phyloP scores from a whole-genome alignment of 2,888 invertebrate species.

The Suillia variegata region DNA sequence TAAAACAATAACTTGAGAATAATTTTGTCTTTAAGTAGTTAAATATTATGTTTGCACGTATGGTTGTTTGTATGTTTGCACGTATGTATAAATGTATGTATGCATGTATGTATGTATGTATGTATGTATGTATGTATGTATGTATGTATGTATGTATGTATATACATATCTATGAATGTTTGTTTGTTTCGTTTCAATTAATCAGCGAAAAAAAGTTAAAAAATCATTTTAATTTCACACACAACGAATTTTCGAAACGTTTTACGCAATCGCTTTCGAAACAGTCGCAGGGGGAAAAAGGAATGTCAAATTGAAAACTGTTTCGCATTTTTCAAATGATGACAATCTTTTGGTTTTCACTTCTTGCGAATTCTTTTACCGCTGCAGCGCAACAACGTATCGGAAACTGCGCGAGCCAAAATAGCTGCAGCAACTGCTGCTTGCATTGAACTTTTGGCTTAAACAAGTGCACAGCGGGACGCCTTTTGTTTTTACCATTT shows the following conservation, averaged over 20 bases:
- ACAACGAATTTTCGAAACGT: not conserved
- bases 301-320: conserved; percentile 34
- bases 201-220: too few species aligned
- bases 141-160: too few species aligned
- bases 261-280: not conserved
- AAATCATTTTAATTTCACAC: not conserved
- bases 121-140: not conserved
- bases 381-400: not conserved
- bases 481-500: conserved; percentile 21
- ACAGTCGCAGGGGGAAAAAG: conserved; percentile 19
- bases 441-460: conserved; percentile 37
- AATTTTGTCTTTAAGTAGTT: too few species aligned
- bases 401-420: conserved; percentile 6
- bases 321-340: conserved; percentile 44
- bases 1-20: too few species aligned
- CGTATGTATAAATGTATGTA: too few species aligned
- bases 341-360: conserved; percentile 59
- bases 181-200: too few species aligned
- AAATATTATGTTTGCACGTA: too few species aligned
- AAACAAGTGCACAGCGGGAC: conserved; percentile 57
- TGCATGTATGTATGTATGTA: not conserved
- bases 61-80: too few species aligned
- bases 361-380: conserved; percentile 49
- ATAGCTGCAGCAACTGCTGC: conserved; percentile 8
- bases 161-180: too few species aligned